Conservation (phyloP, 2,797 vertebrate species). For the Gephyroberyx darwinii region DNA sequence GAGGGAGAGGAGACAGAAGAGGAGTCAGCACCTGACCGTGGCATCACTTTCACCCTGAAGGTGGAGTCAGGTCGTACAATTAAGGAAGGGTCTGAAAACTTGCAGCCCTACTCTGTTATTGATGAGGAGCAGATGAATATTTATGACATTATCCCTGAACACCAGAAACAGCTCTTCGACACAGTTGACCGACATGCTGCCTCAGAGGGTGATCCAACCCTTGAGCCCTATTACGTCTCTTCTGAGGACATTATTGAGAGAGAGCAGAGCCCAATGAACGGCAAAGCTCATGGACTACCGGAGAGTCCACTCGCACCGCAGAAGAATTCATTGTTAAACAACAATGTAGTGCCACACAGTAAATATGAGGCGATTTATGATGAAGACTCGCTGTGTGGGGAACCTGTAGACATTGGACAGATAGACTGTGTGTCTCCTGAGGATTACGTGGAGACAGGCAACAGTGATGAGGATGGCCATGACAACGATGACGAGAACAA, state of each 20-base stretch:
- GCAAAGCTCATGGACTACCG: slow-evolving; percentile 20
- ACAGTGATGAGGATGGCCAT: slow-evolving; percentile 28
- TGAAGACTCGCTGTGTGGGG: slow-evolving; percentile 15
- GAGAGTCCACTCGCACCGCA: slow-evolving; percentile 15
- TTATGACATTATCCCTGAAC: slow-evolving; percentile 35
- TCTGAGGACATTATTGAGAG: slow-evolving; percentile 66
- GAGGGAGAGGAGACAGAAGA: slow-evolving; percentile 53
- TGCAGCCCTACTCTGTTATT: slow-evolving; percentile 24
- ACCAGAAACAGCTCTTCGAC: slow-evolving; percentile 39
- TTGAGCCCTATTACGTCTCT: slow-evolving; percentile 66
- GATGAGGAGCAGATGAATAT: slow-evolving; percentile 40
- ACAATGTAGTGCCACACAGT: neutral
- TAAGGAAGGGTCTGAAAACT: slow-evolving; percentile 33
- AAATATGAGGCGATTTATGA: slow-evolving; percentile 44
- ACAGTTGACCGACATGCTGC: slow-evolving; percentile 17
- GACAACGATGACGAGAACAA: slow-evolving; percentile 31
- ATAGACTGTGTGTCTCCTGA: slow-evolving; percentile 44
- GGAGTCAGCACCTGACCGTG: slow-evolving; percentile 45
- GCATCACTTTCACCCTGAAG: slow-evolving; percentile 35
- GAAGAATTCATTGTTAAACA: slow-evolving; percentile 29
- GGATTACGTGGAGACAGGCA: slow-evolving; percentile 55
- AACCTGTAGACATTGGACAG: slow-evolving; percentile 45
- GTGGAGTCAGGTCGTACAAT: slow-evolving; percentile 59
- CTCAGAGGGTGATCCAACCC: slow-evolving; percentile 23
- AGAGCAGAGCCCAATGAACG: slow-evolving; percentile 32